A percentile compares a stretch with the other conserved stretches of the same genome.
Evolutionary conservation across 2,113 vertebrate genomes (phyloP).

Genomic region (Callionymus lyra): DNA sequence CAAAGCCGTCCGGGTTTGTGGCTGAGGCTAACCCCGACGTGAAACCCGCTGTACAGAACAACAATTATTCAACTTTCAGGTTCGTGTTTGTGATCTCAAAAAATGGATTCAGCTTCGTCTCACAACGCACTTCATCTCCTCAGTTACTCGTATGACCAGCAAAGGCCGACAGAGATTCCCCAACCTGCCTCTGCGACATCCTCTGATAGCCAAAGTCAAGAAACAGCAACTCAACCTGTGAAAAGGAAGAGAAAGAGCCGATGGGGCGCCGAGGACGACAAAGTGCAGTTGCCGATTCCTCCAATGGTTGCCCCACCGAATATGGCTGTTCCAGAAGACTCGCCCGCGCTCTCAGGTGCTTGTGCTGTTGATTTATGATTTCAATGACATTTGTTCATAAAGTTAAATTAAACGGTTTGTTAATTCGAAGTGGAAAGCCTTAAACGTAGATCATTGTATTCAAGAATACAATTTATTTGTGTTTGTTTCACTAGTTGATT

Average conservation of each 20-base stretch:
- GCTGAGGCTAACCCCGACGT: conserved; percentile 87
- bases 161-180: conserved; percentile 63
- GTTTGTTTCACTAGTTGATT: no score
- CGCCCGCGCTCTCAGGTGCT: conserved; percentile 55
- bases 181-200: conserved; percentile 39
- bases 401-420: no score
- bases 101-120: background rate
- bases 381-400: no score
- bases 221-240: conserved; percentile 25
- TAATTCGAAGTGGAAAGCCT: no score
- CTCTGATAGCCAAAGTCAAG: background rate
- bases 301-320: conserved; percentile 53
- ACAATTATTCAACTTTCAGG: conserved; percentile 85
- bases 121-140: background rate
- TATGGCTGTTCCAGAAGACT: conserved; percentile 36
- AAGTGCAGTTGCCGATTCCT: conserved; percentile 73
- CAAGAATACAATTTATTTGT: no score
- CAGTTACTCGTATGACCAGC: conserved; percentile 86
- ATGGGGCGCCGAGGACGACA: conserved; percentile 90
- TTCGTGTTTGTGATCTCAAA: conserved; percentile 26
- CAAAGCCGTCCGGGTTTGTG: conserved; percentile 85
- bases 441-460: no score
- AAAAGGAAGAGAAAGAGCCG: conserved; percentile 92
- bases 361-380: no score
- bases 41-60: conserved; percentile 84